These are phyloP conservation scores for Plagodis dolabraria DNA, from an alignment of 2,888 invertebrate genomes.

Conservation along the genomic window DNA sequence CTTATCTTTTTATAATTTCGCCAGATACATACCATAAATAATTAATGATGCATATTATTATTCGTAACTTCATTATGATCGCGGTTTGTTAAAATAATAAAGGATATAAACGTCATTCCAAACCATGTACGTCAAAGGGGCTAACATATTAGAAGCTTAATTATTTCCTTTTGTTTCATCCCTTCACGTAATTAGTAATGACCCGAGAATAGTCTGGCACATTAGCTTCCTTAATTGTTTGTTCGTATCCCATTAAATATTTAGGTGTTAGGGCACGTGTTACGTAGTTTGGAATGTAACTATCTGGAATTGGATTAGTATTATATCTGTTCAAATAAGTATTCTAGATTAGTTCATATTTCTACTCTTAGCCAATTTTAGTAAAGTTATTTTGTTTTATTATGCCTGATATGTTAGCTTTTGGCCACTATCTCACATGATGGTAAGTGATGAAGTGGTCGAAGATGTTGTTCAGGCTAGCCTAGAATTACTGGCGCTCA, in stretches of 20 bases:
- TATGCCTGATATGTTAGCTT: no score
- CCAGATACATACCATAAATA: no score
- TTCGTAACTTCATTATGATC: no score
- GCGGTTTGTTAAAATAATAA: neutral
- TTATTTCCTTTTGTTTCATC: constrained; percentile 25
- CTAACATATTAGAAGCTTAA: constrained; percentile 23
- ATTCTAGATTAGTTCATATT: neutral
- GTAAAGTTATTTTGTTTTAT: no score
- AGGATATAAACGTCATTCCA: constrained; percentile 11
- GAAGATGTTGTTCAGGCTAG: no score
- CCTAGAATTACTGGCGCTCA: no score
- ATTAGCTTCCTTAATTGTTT: constrained; percentile 27
- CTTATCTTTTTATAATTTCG: no score
- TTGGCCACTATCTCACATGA: no score
- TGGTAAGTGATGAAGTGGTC: no score
- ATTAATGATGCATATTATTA: no score
- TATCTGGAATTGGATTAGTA: neutral
- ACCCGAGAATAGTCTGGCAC: constrained; percentile 23
- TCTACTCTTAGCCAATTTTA: no score
- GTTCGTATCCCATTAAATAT: constrained; percentile 23
- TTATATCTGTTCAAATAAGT: neutral
- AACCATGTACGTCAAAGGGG: constrained; percentile 12
- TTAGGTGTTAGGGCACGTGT: constrained; percentile 12
- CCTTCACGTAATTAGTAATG: constrained; percentile 25
- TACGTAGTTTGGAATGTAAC: neutral